phyloP scores from a whole-genome alignment of 2,888 invertebrate species.

The Tyria jacobaeae region DNA sequence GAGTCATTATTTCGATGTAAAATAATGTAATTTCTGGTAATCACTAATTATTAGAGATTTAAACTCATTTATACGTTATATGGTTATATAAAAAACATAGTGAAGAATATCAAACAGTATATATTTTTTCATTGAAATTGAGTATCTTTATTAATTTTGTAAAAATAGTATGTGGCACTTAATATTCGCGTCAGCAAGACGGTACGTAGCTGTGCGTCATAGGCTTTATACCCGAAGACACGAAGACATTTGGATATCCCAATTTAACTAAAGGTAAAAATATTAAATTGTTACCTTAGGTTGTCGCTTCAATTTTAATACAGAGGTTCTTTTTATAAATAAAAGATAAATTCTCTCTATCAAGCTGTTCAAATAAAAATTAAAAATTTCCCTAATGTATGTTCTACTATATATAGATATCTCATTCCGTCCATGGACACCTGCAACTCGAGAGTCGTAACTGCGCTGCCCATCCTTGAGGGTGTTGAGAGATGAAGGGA shows the following conservation, averaged over 20 bases:
- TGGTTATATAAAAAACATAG: conserved; percentile 43
- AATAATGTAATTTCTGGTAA: conserved; percentile 27
- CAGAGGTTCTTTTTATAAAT: too few relatives aligned
- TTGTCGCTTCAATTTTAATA: background rate
- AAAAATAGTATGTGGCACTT: conserved; percentile 61
- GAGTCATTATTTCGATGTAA: conserved; percentile 25
- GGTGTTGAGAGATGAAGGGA: too few relatives aligned
- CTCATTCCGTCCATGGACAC: too few relatives aligned
- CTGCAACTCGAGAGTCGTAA: too few relatives aligned
- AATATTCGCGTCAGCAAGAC: conserved; percentile 72
- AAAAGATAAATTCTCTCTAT: too few relatives aligned
- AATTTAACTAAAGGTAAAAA: background rate
- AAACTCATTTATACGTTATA: conserved; percentile 40
- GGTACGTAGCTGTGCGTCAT: conserved; percentile 67
- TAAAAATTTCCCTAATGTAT: too few relatives aligned
- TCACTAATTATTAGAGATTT: conserved; percentile 37
- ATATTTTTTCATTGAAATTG: conserved; percentile 38
- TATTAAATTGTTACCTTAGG: background rate
- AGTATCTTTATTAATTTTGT: conserved; percentile 50
- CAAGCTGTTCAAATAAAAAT: too few relatives aligned
- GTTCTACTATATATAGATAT: too few relatives aligned
- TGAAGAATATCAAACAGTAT: conserved; percentile 43
- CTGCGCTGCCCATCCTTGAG: too few relatives aligned
- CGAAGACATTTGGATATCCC: conserved; percentile 36
- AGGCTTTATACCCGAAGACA: conserved; percentile 34